A percentile compares a stretch with the other conserved stretches of the same genome.
Evolutionary conservation across 1,140 invertebrate species (phyloP).

Genomic region (Habropoda laboriosa): DNA sequence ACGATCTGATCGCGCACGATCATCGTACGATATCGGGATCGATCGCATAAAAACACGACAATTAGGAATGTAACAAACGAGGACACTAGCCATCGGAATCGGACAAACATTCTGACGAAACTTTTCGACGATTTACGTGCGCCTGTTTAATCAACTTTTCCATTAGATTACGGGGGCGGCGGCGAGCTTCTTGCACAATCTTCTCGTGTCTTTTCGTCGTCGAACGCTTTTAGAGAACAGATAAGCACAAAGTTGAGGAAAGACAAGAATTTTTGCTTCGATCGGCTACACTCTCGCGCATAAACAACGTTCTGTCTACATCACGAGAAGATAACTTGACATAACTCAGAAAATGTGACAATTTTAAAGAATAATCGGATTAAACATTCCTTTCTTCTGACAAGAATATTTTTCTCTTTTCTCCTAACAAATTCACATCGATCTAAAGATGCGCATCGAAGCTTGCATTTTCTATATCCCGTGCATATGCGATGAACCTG

Average conservation of each 20-base stretch:
- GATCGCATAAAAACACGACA: not conserved
- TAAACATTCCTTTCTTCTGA: too few relatives aligned
- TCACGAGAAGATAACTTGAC: too few relatives aligned
- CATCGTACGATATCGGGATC: not conserved
- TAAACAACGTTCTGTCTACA: not conserved
- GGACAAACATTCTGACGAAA: constrained; percentile 30
- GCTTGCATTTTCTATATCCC: too few relatives aligned
- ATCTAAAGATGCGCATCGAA: too few relatives aligned
- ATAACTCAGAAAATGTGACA: too few relatives aligned
- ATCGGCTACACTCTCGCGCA: not conserved
- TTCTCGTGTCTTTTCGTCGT: constrained; percentile 11
- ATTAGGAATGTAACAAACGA: not conserved
- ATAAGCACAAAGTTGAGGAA: constrained; percentile 21
- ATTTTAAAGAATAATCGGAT: too few relatives aligned
- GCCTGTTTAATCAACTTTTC: constrained; percentile 8
- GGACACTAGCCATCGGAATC: not conserved
- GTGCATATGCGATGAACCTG: not conserved
- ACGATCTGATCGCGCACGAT: not conserved
- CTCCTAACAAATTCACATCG: too few relatives aligned
- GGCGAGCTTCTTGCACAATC: constrained; percentile 7
- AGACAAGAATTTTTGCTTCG: not conserved
- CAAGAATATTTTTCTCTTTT: too few relatives aligned
- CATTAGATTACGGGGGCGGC: not conserved
- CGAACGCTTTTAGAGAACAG: not conserved
- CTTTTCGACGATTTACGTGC: constrained; percentile 11